Conservation (phyloP, 2,113 vertebrate genomes). For the Sebastes schlegelii region DNA sequence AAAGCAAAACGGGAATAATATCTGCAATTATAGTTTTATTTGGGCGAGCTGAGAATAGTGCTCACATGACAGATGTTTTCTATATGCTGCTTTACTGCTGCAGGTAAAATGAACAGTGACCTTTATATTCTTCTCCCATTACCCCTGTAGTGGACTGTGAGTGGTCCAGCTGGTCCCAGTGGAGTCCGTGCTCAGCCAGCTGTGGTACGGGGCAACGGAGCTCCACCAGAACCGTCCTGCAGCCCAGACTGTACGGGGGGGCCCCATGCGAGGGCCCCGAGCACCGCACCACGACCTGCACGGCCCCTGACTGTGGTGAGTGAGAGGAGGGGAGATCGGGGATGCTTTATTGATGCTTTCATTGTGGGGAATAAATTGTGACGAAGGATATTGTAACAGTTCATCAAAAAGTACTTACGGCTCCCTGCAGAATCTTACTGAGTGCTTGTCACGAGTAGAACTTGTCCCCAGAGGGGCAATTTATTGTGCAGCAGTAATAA, state of each 20-base stretch:
- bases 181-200: conserved; percentile 83
- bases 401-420: not conserved
- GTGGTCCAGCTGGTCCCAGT: conserved; percentile 85
- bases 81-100: not conserved
- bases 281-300: conserved; percentile 54
- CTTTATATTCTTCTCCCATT: not conserved
- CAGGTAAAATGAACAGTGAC: not conserved
- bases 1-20: not conserved
- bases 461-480: not conserved
- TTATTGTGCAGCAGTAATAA: not conserved
- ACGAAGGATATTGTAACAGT: not conserved
- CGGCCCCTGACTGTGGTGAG: conserved; percentile 80
- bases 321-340: not conserved
- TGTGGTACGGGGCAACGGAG: conserved; percentile 80
- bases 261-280: conserved; percentile 72
- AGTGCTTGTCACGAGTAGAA: not conserved
- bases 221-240: conserved; percentile 71
- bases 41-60: not conserved
- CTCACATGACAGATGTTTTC: not conserved
- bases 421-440: not conserved
- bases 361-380: not conserved
- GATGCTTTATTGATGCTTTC: not conserved
- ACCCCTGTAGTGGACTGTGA: conserved; percentile 79
- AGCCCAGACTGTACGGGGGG: conserved; percentile 73
- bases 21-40: not conserved